Base-by-base conservation (phyloP, 2,888 invertebrate genomes). In the Macrosiphum euphorbiae region DNA sequence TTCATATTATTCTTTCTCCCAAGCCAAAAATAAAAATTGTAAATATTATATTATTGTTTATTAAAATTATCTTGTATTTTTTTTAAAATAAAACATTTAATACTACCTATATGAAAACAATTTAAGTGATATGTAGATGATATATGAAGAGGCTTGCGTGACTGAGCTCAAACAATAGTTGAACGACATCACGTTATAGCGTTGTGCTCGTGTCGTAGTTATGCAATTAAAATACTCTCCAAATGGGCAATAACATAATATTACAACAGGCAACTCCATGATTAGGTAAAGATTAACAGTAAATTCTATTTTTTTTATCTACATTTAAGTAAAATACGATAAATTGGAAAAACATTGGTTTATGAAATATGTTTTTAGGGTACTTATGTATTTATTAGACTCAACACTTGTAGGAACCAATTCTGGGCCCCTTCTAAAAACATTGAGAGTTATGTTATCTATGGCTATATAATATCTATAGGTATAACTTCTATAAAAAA, bases 81-180 rank as follows among this genome's bases (percentile, higher is more conserved):
- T n/a, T 67, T 13, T n/a, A 44, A 90, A 61, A 67, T 47, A 24
- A 90, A 90, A 67, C 20, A n/a, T 44, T 61, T n/a, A 44, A n/a
- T 44, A 44, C n/a, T n/a, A n/a, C n/a, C n/a, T n/a, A n/a, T 35
- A n/a, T 8, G 26, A 28, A 89, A 50, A 89, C 5, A 44, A 61
- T 89, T 52, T n/a, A 67, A 78, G 78, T 91, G 52, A 55, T 91
- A 28, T 41, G 84, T 41, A 85, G 91, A 55, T 84, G 26, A 84
- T 91, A 41, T 55, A 41, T 78, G 50, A 84, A 91, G 91, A 91
- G 91, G 52, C 20, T 91, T 52, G 55, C 52, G 84, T 91, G 91
- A 84, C 47, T 28, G 52, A 28, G 3, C 24, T 11, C 13, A 91
- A 91, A 78, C 26, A 84, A 78, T 35, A 87, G 61, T 50, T 50